These are phyloP conservation scores for Ictidomys tridecemlineatus DNA, from an alignment of 2,113 vertebrate species.

Conservation along the genomic window DNA sequence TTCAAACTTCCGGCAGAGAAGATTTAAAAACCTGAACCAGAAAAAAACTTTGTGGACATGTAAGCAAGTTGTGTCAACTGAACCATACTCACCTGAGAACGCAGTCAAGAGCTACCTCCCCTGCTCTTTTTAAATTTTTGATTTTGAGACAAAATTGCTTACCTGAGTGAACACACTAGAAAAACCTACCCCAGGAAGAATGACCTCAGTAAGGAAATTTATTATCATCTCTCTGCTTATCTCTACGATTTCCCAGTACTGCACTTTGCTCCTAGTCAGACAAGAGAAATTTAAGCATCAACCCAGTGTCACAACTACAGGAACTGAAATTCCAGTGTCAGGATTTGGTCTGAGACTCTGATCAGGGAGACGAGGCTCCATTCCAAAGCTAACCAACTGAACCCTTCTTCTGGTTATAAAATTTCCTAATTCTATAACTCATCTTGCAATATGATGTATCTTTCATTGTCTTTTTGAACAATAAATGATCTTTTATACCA, in stretches of 20 bases:
- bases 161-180: neutral
- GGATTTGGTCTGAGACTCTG: neutral
- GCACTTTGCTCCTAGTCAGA: neutral
- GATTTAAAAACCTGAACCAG: neutral
- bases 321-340: slow-evolving; percentile 37
- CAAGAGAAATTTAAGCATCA: neutral
- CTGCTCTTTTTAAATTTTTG: no score
- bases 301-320: neutral
- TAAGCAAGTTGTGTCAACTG: neutral
- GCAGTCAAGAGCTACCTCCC: neutral
- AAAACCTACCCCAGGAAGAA: neutral
- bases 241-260: neutral
- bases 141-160: neutral
- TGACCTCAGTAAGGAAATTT: no score
- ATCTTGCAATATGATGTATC: neutral
- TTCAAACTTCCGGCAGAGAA: neutral
- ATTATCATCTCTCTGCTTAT: neutral
- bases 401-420: neutral
- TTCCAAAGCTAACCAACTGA: neutral
- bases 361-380: neutral
- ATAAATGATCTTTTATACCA: neutral
- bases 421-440: neutral
- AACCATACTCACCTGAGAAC: neutral
- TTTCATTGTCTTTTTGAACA: neutral
- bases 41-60: neutral